Evolutionary conservation across 1,140 invertebrate species (phyloP).

Genomic region (Ostrea denselamellosa): DNA sequence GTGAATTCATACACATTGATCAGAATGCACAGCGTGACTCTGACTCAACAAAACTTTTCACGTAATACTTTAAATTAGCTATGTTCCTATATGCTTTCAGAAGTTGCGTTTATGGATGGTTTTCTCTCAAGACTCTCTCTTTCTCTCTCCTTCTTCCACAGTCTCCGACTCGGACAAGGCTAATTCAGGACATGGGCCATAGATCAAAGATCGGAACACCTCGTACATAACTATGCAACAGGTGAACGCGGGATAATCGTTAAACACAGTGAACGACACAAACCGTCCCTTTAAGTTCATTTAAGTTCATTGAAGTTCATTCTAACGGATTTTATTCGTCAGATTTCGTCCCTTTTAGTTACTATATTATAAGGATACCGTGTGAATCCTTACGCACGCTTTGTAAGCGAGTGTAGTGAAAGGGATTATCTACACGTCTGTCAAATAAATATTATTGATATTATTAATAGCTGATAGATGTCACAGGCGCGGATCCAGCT

Average conservation of each 20-base stretch:
- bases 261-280: neutral
- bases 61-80: neutral
- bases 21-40: neutral
- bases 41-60: neutral
- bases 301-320: neutral
- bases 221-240: neutral
- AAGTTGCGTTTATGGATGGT: neutral
- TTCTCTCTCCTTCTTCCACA: too few species aligned
- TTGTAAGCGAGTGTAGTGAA: too few species aligned
- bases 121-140: too few species aligned
- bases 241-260: neutral
- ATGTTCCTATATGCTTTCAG: neutral
- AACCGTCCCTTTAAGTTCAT: neutral
- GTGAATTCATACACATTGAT: neutral
- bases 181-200: neutral
- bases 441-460: too few species aligned
- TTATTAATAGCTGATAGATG: too few species aligned
- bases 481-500: too few species aligned
- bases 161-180: neutral
- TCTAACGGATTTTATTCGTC: neutral
- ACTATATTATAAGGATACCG: neutral
- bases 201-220: neutral
- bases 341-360: neutral
- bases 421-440: too few species aligned
- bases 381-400: neutral